phyloP scores from a whole-genome alignment of 2,888 invertebrate species.

The Eristalinus sepulchralis region DNA sequence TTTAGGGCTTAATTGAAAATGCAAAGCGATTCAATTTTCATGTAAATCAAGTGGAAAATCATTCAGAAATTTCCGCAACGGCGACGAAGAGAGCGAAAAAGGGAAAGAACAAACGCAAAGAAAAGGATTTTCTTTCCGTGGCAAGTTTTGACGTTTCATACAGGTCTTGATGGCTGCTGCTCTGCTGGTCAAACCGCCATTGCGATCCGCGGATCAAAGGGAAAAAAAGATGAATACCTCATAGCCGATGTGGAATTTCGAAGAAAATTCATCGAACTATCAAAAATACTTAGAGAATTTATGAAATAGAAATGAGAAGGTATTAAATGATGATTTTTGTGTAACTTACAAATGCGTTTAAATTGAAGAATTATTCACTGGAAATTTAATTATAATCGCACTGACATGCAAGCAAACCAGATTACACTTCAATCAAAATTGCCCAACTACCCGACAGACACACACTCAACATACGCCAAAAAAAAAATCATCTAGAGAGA shows the following conservation, averaged over 20 bases:
- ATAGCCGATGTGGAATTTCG: slow-evolving; percentile 41
- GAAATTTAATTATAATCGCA: slow-evolving; percentile 66
- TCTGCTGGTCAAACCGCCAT: slow-evolving; percentile 64
- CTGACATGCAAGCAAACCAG: slow-evolving; percentile 67
- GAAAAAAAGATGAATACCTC: slow-evolving; percentile 23
- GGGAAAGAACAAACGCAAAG: slow-evolving; percentile 11
- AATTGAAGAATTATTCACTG: slow-evolving; percentile 63
- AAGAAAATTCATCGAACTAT: slow-evolving; percentile 23
- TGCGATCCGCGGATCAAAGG: slow-evolving; percentile 64
- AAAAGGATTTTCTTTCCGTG: slow-evolving; percentile 57
- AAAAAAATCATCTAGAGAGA: slow-evolving; percentile 33
- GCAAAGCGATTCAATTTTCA: not conserved
- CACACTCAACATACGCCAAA: slow-evolving; percentile 54
- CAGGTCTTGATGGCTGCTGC: slow-evolving; percentile 37
- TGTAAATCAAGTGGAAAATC: slow-evolving; percentile 20
- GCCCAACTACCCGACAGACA: slow-evolving; percentile 69
- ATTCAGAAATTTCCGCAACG: slow-evolving; percentile 47
- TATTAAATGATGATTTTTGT: not conserved
- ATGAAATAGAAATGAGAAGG: not conserved
- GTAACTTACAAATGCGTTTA: slow-evolving; percentile 64
- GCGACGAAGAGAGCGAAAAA: slow-evolving; percentile 14
- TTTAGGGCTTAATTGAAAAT: not conserved
- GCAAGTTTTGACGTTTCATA: slow-evolving; percentile 68
- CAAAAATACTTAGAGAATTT: not conserved
- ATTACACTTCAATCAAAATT: slow-evolving; percentile 71